Evolutionary conservation across 2,888 invertebrate genomes (phyloP).

Genomic region (Branchipolynoe longqiensis): DNA sequence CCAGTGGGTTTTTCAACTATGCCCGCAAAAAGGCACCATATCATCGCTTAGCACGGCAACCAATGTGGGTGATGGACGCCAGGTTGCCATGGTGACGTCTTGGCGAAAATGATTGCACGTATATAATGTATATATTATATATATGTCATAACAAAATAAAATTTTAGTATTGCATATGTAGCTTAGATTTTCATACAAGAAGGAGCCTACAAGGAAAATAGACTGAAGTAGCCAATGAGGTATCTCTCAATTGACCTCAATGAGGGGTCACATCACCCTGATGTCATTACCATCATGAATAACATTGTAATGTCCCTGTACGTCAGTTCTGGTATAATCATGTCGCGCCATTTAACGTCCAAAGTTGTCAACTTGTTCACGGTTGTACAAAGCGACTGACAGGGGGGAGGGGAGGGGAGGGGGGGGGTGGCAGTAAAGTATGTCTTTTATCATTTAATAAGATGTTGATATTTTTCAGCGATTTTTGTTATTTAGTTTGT

Average conservation of each 20-base stretch:
- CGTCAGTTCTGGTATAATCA: no score
- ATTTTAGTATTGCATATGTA: background rate
- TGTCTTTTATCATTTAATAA: no score
- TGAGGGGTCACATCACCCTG: constrained; percentile 17
- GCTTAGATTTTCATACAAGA: constrained; percentile 24
- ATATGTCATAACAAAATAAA: no score
- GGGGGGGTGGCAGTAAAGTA: no score
- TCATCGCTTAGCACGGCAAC: background rate
- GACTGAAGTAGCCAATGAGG: constrained; percentile 21
- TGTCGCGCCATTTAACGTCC: no score
- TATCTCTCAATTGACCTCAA: background rate
- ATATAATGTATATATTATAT: background rate
- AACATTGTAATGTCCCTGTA: no score
- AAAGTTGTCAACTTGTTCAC: background rate
- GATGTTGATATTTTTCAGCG: no score
- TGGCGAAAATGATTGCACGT: constrained; percentile 33
- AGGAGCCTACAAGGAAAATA: background rate
- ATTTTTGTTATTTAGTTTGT: no score
- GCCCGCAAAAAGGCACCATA: background rate
- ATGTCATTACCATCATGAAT: no score
- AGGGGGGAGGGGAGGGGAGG: no score
- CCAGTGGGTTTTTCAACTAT: background rate
- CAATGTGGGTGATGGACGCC: background rate
- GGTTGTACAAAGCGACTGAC: no score
- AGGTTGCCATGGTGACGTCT: constrained; percentile 17